Conservation (phyloP, 1,140 invertebrate genomes). For the Cyrtorhinus lividipennis region DNA sequence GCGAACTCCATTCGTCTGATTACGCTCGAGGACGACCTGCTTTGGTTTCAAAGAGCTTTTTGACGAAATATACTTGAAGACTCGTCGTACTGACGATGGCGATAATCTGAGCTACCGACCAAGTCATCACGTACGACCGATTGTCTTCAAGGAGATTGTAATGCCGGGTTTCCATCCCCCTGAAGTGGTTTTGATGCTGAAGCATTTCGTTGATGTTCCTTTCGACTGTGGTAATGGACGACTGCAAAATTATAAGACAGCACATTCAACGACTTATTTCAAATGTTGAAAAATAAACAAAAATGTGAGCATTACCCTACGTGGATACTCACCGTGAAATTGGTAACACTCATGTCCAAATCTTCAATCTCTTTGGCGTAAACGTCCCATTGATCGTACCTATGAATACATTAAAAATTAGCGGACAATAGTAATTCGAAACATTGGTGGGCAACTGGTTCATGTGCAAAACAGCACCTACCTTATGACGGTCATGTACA, state of each 20-base stretch:
- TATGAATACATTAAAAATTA: slow-evolving; percentile 31
- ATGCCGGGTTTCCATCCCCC: slow-evolving; percentile 62
- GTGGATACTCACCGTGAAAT: slow-evolving; percentile 62
- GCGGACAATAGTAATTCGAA: slow-evolving; percentile 12
- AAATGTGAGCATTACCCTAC: too few relatives aligned
- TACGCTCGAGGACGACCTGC: not conserved
- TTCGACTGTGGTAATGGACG: slow-evolving; percentile 57
- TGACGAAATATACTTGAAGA: slow-evolving; percentile 74
- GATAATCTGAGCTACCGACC: slow-evolving; percentile 74
- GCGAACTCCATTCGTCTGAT: too few relatives aligned
- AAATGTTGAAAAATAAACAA: too few relatives aligned
- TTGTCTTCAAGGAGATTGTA: slow-evolving; percentile 68
- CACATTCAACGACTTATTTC: too few relatives aligned
- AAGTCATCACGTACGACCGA: slow-evolving; percentile 68
- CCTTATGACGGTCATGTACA: slow-evolving; percentile 85
- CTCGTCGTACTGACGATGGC: slow-evolving; percentile 60
- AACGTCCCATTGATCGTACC: slow-evolving; percentile 84
- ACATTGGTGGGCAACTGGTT: too few relatives aligned
- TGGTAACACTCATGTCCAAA: slow-evolving; percentile 70
- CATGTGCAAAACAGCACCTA: too few relatives aligned
- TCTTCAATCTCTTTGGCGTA: slow-evolving; percentile 80
- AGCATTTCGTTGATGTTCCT: slow-evolving; percentile 72
- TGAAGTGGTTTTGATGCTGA: slow-evolving; percentile 61
- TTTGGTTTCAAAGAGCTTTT: slow-evolving; percentile 61
- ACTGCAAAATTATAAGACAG: slow-evolving; percentile 40